Conservation (phyloP, 2,888 invertebrate genomes). For the Drosophila merina region DNA sequence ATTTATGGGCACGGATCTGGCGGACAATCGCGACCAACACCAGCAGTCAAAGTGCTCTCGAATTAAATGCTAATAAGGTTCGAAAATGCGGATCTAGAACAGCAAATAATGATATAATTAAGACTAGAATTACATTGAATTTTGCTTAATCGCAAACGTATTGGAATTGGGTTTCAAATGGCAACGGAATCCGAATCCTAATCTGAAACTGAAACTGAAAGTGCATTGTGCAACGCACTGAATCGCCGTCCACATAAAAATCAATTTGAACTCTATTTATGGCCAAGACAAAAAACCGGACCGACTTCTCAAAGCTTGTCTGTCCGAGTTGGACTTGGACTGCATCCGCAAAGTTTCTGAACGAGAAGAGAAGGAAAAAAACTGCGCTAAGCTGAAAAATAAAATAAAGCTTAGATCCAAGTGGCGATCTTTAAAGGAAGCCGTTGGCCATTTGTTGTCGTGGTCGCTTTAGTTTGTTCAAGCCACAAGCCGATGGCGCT, state of each 20-base stretch:
- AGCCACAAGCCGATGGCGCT: slow-evolving; percentile 66
- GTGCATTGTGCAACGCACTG: slow-evolving; percentile 68
- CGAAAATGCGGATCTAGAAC: slow-evolving; percentile 65
- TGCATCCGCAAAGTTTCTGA: slow-evolving; percentile 76
- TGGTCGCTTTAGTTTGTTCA: slow-evolving; percentile 25
- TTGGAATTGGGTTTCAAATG: slow-evolving; percentile 24
- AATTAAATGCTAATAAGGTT: slow-evolving; percentile 67
- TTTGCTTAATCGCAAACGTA: slow-evolving; percentile 32
- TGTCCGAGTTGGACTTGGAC: slow-evolving; percentile 40
- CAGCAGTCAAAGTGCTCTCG: slow-evolving; percentile 38
- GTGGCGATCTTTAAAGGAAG: slow-evolving; percentile 66
- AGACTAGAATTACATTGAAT: slow-evolving; percentile 48
- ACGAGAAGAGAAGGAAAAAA: slow-evolving; percentile 39
- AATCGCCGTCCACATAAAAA: slow-evolving; percentile 48
- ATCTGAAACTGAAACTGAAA: slow-evolving; percentile 63
- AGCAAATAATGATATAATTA: slow-evolving; percentile 63
- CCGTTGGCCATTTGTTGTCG: slow-evolving; percentile 56
- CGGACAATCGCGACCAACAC: slow-evolving; percentile 19
- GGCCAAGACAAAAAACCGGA: slow-evolving; percentile 70
- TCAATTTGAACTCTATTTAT: slow-evolving; percentile 66
- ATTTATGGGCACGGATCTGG: slow-evolving; percentile 68
- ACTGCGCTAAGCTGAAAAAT: slow-evolving; percentile 25
- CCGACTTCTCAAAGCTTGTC: slow-evolving; percentile 63
- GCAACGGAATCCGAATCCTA: slow-evolving; percentile 24
- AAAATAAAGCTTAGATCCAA: slow-evolving; percentile 28